Evolutionary conservation across 1,140 invertebrate species (phyloP).

Genomic region (Tachypleus tridentatus): DNA sequence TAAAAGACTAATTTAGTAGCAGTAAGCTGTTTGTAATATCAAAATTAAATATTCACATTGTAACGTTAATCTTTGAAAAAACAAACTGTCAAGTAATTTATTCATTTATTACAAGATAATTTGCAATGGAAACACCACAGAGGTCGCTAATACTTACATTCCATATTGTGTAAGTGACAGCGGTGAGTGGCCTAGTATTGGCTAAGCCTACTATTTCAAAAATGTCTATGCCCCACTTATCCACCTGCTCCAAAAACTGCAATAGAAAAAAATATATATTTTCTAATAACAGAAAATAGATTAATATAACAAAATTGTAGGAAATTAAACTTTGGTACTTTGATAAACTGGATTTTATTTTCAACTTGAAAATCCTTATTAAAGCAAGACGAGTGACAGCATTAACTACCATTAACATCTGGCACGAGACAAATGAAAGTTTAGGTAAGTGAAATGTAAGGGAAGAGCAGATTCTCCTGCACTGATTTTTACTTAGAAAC

Average conservation of each 20-base stretch:
- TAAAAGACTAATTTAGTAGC: no score
- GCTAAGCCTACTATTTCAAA: slow-evolving; percentile 90
- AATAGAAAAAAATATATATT: slow-evolving; percentile 3
- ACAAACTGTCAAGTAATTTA: neutral
- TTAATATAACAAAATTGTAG: no score
- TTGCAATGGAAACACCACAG: neutral
- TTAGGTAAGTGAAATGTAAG: no score
- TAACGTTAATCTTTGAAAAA: neutral
- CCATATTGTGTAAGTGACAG: slow-evolving; percentile 85
- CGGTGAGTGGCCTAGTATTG: slow-evolving; percentile 73
- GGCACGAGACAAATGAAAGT: no score
- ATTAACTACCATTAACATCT: no score
- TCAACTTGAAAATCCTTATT: no score
- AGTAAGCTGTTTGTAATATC: neutral
- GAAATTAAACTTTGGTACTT: no score
- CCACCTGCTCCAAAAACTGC: slow-evolving; percentile 63
- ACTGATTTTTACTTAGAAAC: no score
- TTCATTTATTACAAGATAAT: neutral
- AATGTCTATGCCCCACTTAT: slow-evolving; percentile 95
- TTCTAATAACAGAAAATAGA: no score
- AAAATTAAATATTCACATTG: neutral
- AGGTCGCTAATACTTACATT: slow-evolving; percentile 40
- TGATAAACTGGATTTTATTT: no score
- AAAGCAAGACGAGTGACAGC: no score
- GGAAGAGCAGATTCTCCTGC: no score